Conservation (phyloP, 2,113 vertebrate genomes). For the Rallus limicola region DNA sequence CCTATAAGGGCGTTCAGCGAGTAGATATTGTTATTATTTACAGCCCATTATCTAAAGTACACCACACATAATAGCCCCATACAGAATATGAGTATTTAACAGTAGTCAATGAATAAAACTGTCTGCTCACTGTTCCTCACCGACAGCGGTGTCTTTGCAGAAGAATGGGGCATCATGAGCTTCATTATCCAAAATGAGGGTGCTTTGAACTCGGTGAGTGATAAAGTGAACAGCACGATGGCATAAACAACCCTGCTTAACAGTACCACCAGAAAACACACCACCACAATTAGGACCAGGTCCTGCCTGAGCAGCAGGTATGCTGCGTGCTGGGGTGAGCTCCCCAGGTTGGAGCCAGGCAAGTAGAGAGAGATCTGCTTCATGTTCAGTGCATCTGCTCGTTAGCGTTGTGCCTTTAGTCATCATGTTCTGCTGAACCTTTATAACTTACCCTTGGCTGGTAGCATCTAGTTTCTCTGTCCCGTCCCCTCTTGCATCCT, state of each 20-base stretch:
- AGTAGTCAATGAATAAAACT: slow-evolving; percentile 41
- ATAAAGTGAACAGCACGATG: neutral
- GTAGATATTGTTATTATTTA: neutral
- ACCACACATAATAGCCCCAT: neutral
- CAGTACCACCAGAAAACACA: neutral
- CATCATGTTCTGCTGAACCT: neutral
- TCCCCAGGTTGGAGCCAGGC: too few relatives aligned
- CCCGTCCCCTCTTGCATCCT: neutral
- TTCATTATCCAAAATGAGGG: neutral
- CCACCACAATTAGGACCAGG: neutral
- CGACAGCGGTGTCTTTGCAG: neutral
- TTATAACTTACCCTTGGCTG: neutral
- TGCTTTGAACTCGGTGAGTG: neutral
- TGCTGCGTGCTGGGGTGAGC: too few relatives aligned
- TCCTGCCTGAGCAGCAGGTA: neutral
- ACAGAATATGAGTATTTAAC: neutral
- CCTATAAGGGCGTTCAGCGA: neutral
- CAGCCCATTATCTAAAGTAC: neutral
- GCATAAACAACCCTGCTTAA: neutral
- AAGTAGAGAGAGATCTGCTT: too few relatives aligned
- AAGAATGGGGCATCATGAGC: neutral
- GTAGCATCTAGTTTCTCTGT: neutral
- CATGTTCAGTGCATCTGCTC: fast-evolving
- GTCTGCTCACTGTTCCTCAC: neutral
- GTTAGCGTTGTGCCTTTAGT: neutral